These are phyloP conservation scores for Formica exsecta DNA, from an alignment of 1,140 invertebrate species.

Conservation along the genomic window DNA sequence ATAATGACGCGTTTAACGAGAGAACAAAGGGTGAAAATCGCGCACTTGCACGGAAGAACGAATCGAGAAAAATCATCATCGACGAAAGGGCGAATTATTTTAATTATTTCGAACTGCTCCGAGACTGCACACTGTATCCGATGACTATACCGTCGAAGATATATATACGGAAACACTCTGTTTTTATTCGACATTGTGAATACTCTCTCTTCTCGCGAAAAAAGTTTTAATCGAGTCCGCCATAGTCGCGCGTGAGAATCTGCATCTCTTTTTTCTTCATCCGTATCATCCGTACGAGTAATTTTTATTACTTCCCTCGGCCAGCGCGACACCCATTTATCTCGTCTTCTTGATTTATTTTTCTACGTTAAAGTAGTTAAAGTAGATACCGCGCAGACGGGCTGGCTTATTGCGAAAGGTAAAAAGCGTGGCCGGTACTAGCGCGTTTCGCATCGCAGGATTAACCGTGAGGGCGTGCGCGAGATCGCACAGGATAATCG, in stretches of 20 bases:
- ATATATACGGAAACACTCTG: neutral
- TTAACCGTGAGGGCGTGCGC: conserved; percentile 28
- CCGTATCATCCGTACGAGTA: no score
- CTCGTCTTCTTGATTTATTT: conserved; percentile 57
- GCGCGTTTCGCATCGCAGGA: neutral
- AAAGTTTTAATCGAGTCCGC: conserved; percentile 47
- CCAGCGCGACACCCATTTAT: conserved; percentile 46
- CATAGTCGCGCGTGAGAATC: neutral
- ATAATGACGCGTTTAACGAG: conserved; percentile 56
- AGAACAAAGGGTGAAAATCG: conserved; percentile 26
- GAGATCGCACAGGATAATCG: conserved; percentile 55
- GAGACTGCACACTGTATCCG: neutral
- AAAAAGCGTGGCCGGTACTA: conserved; percentile 20
- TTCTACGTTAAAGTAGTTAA: conserved; percentile 54
- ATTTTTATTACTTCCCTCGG: conserved; percentile 39
- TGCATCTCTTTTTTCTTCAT: neutral
- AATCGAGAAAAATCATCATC: conserved; percentile 44
- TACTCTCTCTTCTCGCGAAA: neutral
- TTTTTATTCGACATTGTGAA: conserved; percentile 40
- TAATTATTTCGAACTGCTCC: conserved; percentile 41
- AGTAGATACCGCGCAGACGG: conserved; percentile 37
- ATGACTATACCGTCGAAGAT: neutral
- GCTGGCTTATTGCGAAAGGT: conserved; percentile 29
- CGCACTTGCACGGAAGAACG: neutral
- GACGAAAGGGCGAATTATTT: conserved; percentile 45